Evolutionary conservation across 2,888 invertebrate species (phyloP), one percentile per base, ranked within the genome.

Genomic region (Brachynemurus nebulosus): DNA sequence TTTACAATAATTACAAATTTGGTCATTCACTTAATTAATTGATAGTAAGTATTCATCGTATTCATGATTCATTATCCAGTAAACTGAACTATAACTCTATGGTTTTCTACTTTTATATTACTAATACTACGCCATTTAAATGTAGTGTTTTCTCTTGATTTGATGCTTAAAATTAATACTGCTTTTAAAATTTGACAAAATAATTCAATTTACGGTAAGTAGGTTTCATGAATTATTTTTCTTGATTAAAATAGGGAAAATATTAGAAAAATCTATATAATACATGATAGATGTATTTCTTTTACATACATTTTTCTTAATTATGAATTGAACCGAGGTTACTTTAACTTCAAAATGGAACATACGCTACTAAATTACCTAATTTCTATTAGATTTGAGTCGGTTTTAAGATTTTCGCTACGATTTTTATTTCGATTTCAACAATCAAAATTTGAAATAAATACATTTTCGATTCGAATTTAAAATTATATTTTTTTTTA

Each of bases 311-410:
- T 30, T 30, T 30, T 30, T 14, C 3, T 11, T n/a, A 30, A 30
- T 30, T 27, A 16, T 40, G 40, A 40, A 40, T 27, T 25, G 20
- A 27, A 40, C 40, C 40, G 40, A 40, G 40, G 27, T 40, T 40
- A 40, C 17, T 27, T 40, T 25, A 36, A 36, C 17, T 17, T 40
- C 40, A 40, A 40, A 18, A 40, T 25, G 40, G 40, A 40, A 40
- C 25, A 25, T 40, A 3, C 25, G 17, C 40, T 40, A 40, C 37
- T 20, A 19, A 20, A 19, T 30, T 30, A 12, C n/a, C 30, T 30
- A 11, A 30, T 30, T 30, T 30, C 30, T 30, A 30, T 30, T 30
- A 30, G 30, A 30, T 30, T 30, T 30, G 30, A 30, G 30, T 11
- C 30, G 30, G n/a, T n/a, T n/a, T n/a, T n/a, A n/a, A n/a, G n/a